Evolutionary conservation across 2,888 invertebrate genomes (phyloP), one percentile per base, ranked within the genome.

Genomic region (Alloplasta piceator): DNA sequence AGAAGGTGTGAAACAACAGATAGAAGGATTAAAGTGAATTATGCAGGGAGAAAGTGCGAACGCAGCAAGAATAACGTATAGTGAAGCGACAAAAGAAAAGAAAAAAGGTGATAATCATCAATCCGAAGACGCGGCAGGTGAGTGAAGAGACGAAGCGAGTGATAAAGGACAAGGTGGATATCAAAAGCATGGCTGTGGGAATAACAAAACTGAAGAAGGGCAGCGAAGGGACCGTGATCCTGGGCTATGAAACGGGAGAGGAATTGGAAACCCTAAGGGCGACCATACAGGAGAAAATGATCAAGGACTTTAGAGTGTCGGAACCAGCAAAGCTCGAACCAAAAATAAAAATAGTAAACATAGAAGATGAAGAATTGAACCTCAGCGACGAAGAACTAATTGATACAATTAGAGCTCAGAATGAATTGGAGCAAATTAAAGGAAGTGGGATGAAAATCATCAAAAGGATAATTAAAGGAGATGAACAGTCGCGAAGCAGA

Each of bases 111-210:
- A 60, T 72, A 43, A 66, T 78, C 12, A 46, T 81, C 14, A 73
- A 74, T 56, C 78, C 78, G 5, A 78, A 61, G 48, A 67, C 12
- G 9, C 68, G 73, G 6, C 78, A 81, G 43, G 74, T 60, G 46
- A 81, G 78, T 74, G 81, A 81, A 52, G 38, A 12, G 6, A 81
- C 81, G 2, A 78, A 61, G 38, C n/a, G 61, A 63, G 48, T 39
- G 6, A 61, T 78, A 38, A 73, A 78, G 58, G 66, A 66, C 9
- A 78, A 58, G 12, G 46, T 71, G 1, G 56, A 72, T 43, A 72
- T 71, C 12, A 70, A 16, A 41, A 39, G 7, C 52, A 41, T 14
- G 9, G 61, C 36, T 79, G 67, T 48, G 79, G 75, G 60, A 79
- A 48, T n/a, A n/a, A n/a, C n/a, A n/a, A n/a, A n/a, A n/a, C n/a